Evolutionary conservation across 1,140 invertebrate genomes (phyloP).

Genomic region (Frieseomelitta varia): DNA sequence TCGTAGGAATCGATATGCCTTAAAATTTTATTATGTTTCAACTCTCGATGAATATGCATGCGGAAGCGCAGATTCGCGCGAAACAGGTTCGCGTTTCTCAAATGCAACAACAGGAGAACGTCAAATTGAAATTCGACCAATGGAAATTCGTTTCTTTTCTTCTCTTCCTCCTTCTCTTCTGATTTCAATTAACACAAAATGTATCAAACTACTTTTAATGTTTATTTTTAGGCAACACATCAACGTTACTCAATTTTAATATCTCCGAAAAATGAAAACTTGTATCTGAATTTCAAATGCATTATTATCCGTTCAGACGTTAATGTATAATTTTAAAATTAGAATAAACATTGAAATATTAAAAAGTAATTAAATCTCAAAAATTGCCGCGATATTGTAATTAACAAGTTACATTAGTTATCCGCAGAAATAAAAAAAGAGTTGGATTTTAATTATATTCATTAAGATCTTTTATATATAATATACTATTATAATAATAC

Average conservation of each 20-base stretch:
- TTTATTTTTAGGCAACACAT: not conserved
- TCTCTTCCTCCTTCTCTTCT: not conserved
- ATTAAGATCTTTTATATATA: too few relatives aligned
- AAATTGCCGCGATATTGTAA: not conserved
- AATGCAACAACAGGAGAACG: slow-evolving; percentile 24
- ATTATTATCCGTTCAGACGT: not conserved
- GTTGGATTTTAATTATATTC: too few relatives aligned
- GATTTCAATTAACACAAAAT: not conserved
- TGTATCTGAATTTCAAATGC: not conserved
- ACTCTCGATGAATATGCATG: slow-evolving; percentile 34
- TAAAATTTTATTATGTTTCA: slow-evolving; percentile 16
- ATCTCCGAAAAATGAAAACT: not conserved
- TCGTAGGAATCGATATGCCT: slow-evolving; percentile 23
- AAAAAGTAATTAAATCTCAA: not conserved
- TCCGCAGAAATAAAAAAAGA: not conserved
- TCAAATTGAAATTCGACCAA: slow-evolving; percentile 24
- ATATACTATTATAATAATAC: too few relatives aligned
- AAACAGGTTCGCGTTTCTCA: slow-evolving; percentile 47
- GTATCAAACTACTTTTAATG: not conserved
- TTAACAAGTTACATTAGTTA: not conserved
- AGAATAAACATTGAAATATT: fast-evolving
- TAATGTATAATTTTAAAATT: not conserved
- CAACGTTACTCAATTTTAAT: not conserved
- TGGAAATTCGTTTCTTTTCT: slow-evolving; percentile 24
- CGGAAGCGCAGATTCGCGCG: slow-evolving; percentile 42